Base-by-base conservation (phyloP, 2,888 invertebrate genomes). In the Rapana venosa region DNA sequence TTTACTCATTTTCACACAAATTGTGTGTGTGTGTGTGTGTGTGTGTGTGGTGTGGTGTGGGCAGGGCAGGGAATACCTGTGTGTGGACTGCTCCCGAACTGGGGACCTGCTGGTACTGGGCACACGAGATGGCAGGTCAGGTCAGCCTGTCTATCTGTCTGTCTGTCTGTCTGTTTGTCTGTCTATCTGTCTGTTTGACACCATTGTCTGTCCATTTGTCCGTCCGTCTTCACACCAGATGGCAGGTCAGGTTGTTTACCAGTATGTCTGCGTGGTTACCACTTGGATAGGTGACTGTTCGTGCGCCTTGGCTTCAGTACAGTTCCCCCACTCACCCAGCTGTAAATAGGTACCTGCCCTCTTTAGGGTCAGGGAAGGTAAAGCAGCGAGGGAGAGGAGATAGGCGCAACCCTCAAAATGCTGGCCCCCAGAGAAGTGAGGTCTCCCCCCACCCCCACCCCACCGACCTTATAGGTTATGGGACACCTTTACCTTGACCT, bases 51-150 rank as follows among this genome's bases (percentile, higher is more conserved):
- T 15, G 61, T 15, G 61, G 61, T 83, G 83, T 83, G 22, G n/a
- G 11, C 90, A 95, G 95, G 94, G 93, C 17, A 91, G 92, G 77
- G 92, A 93, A 79, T 94, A 94, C 88, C 70, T 93, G 11, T 94
- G 94, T 91, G 92, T 93, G n/a, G 95, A 94, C 90, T 91, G 91
- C 30, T 91, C 91, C 66, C 35, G 88, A 5, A 88, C 85, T 20
- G 95, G 94, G 6, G 91, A 92, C 8, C 81, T 92, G 13, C 86
- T 95, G 8, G 93, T 92, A 0, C 90, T 95, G 17, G 94, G 95
- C 56, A 95, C 94, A 0, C 93, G 92, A 83, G 94, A 94, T 88
- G 94, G 94, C 88, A 92, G 93, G 95, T 95, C 92, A 92, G 94
- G 26, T 74, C 8, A 35, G 32, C 32, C 26, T 74, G 74, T 74